phyloP scores from a whole-genome alignment of 1,140 invertebrate genomes.

The Calosoma granatense region DNA sequence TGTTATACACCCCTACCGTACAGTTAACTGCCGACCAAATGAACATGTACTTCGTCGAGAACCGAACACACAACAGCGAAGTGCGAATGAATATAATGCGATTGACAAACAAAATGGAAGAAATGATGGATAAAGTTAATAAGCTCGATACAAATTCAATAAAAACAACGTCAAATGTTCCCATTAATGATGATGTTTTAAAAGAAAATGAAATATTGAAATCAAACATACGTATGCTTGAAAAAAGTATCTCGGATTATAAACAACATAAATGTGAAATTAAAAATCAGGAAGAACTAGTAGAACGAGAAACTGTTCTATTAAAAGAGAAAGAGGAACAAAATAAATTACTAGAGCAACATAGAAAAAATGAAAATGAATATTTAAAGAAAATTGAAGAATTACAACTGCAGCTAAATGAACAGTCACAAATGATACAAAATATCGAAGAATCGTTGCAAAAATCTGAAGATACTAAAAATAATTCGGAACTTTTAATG shows the following conservation, averaged over 20 bases:
- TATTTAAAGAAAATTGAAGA: background rate
- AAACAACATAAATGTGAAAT: too few species aligned
- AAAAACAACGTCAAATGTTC: background rate
- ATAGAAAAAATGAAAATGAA: background rate
- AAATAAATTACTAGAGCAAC: background rate
- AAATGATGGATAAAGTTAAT: constrained; percentile 14
- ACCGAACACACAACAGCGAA: constrained; percentile 25
- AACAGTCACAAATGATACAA: background rate
- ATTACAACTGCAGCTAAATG: background rate
- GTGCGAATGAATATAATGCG: constrained; percentile 23
- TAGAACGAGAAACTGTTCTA: background rate
- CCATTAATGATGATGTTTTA: background rate
- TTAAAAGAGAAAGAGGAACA: background rate
- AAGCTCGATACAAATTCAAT: constrained; percentile 2
- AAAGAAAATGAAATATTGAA: background rate
- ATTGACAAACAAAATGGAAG: constrained; percentile 24
- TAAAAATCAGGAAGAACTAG: too few species aligned
- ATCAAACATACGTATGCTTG: background rate
- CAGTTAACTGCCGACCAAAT: constrained; percentile 14
- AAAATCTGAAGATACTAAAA: too few species aligned
- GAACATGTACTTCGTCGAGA: constrained; percentile 20
- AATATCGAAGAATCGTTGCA: background rate
- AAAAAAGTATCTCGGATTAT: background rate
- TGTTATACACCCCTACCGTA: background rate
- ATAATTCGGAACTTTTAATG: too few species aligned